Percentiles rank a stretch among this genome's conserved stretches.
Conservation (phyloP, 2,888 invertebrate genomes). For the Acleris literana region DNA sequence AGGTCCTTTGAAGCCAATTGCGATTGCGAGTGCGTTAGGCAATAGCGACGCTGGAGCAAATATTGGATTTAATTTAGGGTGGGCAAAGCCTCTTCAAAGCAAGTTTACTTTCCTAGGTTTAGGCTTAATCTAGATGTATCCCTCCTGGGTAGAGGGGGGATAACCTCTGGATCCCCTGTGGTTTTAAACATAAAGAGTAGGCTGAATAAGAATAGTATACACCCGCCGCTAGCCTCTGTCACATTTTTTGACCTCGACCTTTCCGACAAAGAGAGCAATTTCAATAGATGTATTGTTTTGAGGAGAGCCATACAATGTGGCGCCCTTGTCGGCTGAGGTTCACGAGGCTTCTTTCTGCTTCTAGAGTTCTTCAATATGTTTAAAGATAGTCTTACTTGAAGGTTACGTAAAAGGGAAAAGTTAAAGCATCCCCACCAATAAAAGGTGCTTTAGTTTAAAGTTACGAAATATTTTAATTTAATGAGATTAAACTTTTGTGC, state of each 20-base stretch:
- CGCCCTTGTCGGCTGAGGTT: constrained; percentile 27
- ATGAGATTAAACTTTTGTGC: too few species aligned
- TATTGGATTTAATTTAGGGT: too few species aligned
- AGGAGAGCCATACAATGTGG: constrained; percentile 21
- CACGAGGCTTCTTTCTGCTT: constrained; percentile 7
- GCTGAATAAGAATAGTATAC: not conserved
- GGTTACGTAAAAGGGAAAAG: not conserved
- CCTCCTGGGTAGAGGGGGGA: too few species aligned
- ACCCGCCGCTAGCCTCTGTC: constrained; percentile 1
- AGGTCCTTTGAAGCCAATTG: too few species aligned
- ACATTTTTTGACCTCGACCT: constrained; percentile 26
- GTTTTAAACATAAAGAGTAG: not conserved
- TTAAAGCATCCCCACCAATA: not conserved
- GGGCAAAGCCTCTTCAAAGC: too few species aligned
- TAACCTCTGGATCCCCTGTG: too few species aligned
- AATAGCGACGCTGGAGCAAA: too few species aligned
- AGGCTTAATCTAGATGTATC: too few species aligned
- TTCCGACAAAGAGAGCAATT: constrained; percentile 29
- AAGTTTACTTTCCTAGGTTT: too few species aligned
- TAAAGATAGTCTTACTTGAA: not conserved
- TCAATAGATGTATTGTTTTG: constrained; percentile 35
- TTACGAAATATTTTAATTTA: too few species aligned
- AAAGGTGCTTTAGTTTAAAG: not conserved
- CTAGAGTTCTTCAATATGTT: constrained; percentile 4
- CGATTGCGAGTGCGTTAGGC: too few species aligned